Evolutionary conservation across 2,113 vertebrate genomes (phyloP).

Genomic region (Falco punctatus): DNA sequence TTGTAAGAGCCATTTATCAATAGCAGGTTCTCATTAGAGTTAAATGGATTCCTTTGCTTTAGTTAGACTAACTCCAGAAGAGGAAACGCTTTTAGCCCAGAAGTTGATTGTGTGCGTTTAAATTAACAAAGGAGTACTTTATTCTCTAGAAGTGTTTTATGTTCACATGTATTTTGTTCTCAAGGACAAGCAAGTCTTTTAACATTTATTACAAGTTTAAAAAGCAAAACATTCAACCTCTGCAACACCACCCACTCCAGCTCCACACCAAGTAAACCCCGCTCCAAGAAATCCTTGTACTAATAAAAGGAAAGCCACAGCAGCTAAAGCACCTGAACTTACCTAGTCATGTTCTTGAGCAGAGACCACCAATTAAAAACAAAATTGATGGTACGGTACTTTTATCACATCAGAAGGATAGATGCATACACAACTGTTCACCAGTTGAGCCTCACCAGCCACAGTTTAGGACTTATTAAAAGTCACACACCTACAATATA

Average conservation of each 20-base stretch:
- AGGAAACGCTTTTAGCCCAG: background rate
- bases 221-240: background rate
- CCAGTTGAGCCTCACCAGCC: background rate
- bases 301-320: background rate
- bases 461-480: background rate
- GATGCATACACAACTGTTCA: background rate
- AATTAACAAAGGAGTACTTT: background rate
- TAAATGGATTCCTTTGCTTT: background rate
- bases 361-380: background rate
- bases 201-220: background rate
- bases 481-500: background rate
- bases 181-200: background rate
- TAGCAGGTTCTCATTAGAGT: background rate
- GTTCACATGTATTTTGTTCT: background rate
- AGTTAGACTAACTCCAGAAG: background rate
- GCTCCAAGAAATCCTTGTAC: background rate
- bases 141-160: background rate
- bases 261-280: background rate
- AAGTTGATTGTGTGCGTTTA: background rate
- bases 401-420: background rate
- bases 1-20: background rate
- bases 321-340: background rate
- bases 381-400: background rate
- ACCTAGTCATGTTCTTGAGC: background rate
- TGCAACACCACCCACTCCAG: background rate